phyloP scores from a whole-genome alignment of 2,113 vertebrate genomes.

The Notothenia rossii region DNA sequence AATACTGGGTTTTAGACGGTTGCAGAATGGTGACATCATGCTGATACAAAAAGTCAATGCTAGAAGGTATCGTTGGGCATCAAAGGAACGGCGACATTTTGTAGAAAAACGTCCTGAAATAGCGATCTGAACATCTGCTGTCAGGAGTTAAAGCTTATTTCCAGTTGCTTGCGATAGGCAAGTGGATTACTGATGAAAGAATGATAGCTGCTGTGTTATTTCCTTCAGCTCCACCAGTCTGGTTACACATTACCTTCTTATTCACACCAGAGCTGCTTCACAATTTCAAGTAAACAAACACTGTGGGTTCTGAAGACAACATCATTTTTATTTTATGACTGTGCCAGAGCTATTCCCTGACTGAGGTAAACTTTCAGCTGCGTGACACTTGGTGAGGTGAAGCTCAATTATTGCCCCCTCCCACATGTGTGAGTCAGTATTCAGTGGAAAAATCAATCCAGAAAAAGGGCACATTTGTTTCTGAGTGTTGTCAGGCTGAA shows the following conservation, averaged over 20 bases:
- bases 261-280: constrained; percentile 52
- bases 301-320: constrained; percentile 48
- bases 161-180: constrained; percentile 18
- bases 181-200: constrained; percentile 41
- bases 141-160: constrained; percentile 7
- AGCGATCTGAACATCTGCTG: constrained; percentile 2
- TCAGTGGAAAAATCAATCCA: neutral
- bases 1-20: no score
- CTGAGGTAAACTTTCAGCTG: constrained; percentile 37
- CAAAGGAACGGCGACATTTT: neutral
- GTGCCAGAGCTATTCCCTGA: constrained; percentile 35
- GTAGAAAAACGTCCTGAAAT: neutral
- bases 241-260: constrained; percentile 35
- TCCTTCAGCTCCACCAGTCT: constrained; percentile 16
- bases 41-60: neutral
- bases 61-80: neutral
- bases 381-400: constrained; percentile 31
- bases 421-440: neutral
- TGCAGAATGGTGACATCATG: neutral
- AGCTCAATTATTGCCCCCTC: neutral
- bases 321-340: constrained; percentile 70
- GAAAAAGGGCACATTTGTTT: constrained; percentile 1
- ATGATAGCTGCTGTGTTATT: constrained; percentile 43
- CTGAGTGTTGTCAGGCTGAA: neutral
- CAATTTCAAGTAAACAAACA: constrained; percentile 62